Base-by-base conservation (phyloP, 2,888 invertebrate species). In the Machimus atricapillus region DNA sequence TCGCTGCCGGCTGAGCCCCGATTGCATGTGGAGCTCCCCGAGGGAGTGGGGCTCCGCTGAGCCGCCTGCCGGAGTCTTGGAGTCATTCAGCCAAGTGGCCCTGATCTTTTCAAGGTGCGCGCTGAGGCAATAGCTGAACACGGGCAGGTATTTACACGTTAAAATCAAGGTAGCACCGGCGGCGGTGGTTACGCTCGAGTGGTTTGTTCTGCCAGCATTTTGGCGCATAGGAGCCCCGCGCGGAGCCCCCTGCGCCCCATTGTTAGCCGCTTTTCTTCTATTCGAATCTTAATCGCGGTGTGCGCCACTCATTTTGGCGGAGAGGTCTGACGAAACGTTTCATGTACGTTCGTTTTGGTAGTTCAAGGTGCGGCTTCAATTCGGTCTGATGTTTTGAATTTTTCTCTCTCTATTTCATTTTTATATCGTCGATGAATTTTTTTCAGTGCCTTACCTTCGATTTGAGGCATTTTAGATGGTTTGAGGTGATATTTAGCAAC, bases 81-180 rank as follows among this genome's bases (percentile, higher is more conserved):
- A 23, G 34, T 58, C 82, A 82, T 66, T 82, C 82, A 82, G 58
- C 58, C 27, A 66, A 82, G 85, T 86, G 86, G 58, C 86, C 86
- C 66, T 86, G 86, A 86, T 86, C 86, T 86, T 86, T 66, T 86
- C 86, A 86, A 86, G 86, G 86, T 86, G 78, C 77, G 56, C 52
- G 31, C n/a, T 86, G 58, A n/a, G 27, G 78, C 40, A 86, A 86
- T 74, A 31, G 85, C 85, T 74, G n/a, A 85, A 85, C 85, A 85
- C 74, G 85, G n/a, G 85, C 85, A 40, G 12, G 23, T 46, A 40
- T 66, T 66, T 66, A 52, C 31, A 31, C 34, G 85, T 74, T 46
- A 66, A 82, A 79, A 82, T 85, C 85, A 85, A 85, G 85, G 85
- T 85, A 43, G 74, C 73, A 34, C 34, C 85, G n/a, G 85, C 43